phyloP scores from a whole-genome alignment of 35 echinoderm and acorn worm species.

The Lytechinus pictus region DNA sequence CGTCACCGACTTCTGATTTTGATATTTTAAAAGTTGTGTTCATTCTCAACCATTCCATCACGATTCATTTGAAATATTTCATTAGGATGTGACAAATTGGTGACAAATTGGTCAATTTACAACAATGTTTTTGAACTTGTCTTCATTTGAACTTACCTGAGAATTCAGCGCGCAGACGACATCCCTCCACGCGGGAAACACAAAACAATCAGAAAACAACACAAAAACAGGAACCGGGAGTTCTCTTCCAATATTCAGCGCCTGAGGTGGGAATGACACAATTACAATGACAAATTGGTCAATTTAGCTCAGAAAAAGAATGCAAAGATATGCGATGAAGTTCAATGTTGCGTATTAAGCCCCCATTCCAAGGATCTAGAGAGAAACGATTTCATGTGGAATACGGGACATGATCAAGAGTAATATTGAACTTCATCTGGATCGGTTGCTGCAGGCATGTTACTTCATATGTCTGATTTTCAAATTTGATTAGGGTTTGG shows the following conservation, averaged over 20 bases:
- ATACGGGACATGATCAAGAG: not conserved
- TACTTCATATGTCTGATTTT: not conserved
- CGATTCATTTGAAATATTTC: not conserved
- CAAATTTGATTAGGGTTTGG: conserved; percentile 12
- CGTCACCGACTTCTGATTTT: not conserved
- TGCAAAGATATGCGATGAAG: not conserved
- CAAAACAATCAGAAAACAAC: not conserved
- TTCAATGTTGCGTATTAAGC: not conserved
- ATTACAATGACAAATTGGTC: conserved; percentile 13
- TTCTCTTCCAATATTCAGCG: not conserved
- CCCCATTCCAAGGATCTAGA: not conserved
- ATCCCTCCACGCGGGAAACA: not conserved
- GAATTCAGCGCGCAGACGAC: not conserved
- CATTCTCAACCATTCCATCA: not conserved
- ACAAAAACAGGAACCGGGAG: not conserved
- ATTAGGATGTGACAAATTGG: conserved; percentile 18
- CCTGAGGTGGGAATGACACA: conserved; percentile 16
- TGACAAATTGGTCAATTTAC: not conserved
- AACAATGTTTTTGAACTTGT: not conserved
- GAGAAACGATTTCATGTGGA: not conserved
- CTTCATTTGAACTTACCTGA: not conserved
- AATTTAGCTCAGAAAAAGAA: not conserved
- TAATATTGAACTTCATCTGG: not conserved
- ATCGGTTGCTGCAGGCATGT: not conserved
- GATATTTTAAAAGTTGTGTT: not conserved